Evolutionary conservation across 37 sponge, comb jelly and placozoan species (phyloP).

Genomic region (Cladorhizidae sp.): DNA sequence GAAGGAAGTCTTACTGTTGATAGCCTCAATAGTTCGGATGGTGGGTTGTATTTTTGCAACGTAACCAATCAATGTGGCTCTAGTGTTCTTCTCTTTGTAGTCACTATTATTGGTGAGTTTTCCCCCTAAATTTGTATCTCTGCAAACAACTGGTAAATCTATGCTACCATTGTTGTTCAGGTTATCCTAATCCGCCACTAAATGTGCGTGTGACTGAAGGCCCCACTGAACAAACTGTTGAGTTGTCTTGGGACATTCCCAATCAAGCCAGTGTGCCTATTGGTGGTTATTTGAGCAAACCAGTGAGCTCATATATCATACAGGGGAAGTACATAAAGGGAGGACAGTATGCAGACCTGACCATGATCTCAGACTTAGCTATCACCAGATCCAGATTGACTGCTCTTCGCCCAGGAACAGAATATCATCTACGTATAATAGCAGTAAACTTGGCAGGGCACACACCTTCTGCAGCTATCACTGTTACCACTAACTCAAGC

Average conservation of each 20-base stretch:
- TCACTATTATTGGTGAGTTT: conserved; percentile 30
- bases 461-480: conserved; percentile 20
- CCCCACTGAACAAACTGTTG: not conserved
- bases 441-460: conserved; percentile 24
- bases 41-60: conserved; percentile 46
- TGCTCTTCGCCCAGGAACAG: conserved; percentile 31
- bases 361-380: not conserved
- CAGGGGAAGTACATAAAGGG: not conserved
- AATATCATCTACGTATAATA: conserved; percentile 14
- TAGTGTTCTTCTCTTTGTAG: not conserved
- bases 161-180: too few relatives aligned
- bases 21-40: conserved; percentile 19
- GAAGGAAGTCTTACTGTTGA: conserved; percentile 2
- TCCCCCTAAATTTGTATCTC: too few relatives aligned
- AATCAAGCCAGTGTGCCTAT: not conserved
- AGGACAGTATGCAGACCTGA: not conserved
- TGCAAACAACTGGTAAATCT: too few relatives aligned
- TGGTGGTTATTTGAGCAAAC: not conserved
- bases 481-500: conserved; percentile 10
- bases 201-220: conserved; percentile 1
- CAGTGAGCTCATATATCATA: conserved; percentile 20
- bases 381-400: not conserved
- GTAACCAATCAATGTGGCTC: conserved; percentile 69
- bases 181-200: conserved; percentile 9
- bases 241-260: conserved; percentile 29